These are phyloP conservation scores for Phaethon lepturus DNA, from an alignment of 2,113 vertebrate species.

Conservation along the genomic window DNA sequence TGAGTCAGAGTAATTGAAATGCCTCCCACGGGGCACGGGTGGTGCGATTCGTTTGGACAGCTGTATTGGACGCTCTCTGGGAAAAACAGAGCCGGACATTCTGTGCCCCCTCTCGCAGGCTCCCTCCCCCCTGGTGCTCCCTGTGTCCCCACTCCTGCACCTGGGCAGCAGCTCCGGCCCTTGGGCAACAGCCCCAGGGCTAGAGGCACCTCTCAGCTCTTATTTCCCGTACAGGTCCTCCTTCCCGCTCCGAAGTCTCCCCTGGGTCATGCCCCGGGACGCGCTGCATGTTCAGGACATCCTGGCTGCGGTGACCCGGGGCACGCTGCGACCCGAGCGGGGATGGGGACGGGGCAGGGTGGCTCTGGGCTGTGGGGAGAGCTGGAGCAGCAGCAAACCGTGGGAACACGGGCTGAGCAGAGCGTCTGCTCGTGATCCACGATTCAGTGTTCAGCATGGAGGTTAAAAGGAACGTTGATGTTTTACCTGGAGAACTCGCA, in stretches of 20 bases:
- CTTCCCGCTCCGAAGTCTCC: background rate
- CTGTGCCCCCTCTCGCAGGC: background rate
- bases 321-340: fast-evolving
- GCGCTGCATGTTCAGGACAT: fast-evolving
- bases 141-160: background rate
- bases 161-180: background rate
- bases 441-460: background rate
- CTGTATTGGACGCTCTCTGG: background rate
- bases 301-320: fast-evolving
- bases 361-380: background rate
- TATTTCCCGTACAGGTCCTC: fast-evolving
- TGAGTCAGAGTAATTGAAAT: background rate
- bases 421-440: background rate
- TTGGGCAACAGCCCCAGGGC: background rate
- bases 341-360: background rate
- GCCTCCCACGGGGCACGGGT: fast-evolving
- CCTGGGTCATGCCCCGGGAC: fast-evolving
- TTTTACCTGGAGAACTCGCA: background rate
- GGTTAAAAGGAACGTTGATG: background rate
- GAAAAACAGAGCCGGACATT: background rate
- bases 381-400: background rate
- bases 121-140: background rate
- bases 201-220: background rate
- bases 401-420: fast-evolving
- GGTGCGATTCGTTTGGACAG: background rate